phyloP scores from a whole-genome alignment of 1,140 invertebrate species.

The Battus philenor region DNA sequence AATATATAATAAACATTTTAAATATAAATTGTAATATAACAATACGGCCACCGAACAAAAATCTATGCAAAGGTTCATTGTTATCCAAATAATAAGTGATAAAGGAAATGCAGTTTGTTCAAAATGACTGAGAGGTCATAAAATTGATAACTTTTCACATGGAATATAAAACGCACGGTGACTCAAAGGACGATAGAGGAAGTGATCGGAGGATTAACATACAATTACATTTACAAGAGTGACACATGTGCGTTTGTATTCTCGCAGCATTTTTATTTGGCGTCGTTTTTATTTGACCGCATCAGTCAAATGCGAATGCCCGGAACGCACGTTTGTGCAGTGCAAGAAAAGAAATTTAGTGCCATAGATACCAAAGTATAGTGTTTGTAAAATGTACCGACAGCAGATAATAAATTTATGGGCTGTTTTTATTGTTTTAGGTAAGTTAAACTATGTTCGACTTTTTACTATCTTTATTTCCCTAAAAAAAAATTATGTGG shows the following conservation, averaged over 20 bases:
- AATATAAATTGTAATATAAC: too few relatives aligned
- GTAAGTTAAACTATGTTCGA: too few relatives aligned
- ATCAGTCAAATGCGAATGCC: conserved; percentile 12
- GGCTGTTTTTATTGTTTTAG: background rate
- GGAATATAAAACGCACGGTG: too few relatives aligned
- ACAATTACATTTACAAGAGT: conserved; percentile 8
- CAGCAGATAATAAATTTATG: conserved; percentile 7
- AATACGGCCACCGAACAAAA: too few relatives aligned
- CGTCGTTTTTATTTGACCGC: conserved; percentile 1
- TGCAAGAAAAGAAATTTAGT: conserved; percentile 1
- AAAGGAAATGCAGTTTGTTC: too few relatives aligned
- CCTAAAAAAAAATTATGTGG: too few relatives aligned
- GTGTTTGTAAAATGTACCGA: background rate
- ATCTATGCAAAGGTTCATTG: too few relatives aligned
- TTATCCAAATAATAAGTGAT: too few relatives aligned
- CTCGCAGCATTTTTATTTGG: conserved; percentile 11
- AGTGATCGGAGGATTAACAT: conserved; percentile 2
- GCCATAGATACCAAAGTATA: conserved; percentile 11
- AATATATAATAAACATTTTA: too few relatives aligned
- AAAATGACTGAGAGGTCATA: too few relatives aligned
- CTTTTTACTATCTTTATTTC: too few relatives aligned
- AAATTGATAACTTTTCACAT: too few relatives aligned
- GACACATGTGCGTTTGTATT: background rate
- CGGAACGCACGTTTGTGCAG: conserved; percentile 11
- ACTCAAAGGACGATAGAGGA: background rate